Evolutionary conservation across 2,888 invertebrate species (phyloP), one percentile per base, ranked within the genome.

Genomic region (Orchestes rusci): DNA sequence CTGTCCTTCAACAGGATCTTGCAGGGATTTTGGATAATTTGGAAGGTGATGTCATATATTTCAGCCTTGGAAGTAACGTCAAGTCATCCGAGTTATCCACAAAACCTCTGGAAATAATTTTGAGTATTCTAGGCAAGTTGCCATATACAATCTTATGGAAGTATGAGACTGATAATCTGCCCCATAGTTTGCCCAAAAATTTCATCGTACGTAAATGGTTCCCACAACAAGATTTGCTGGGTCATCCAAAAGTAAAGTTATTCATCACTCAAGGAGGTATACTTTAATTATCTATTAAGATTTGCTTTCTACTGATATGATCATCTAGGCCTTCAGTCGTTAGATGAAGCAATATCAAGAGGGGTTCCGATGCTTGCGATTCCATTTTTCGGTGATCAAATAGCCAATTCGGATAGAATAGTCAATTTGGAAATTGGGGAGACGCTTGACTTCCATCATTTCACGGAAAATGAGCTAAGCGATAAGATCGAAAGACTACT

Each of bases 71-170:
- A 1, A 61, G 69, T 1, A 64, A 67, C 37, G 57, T 70, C 4
- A 63, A 64, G 51, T 63, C 64, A 28, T 51, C 57, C 5, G 46
- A 58, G 13, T 45, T 72, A 34, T 56, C 64, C 8, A 45, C 55
- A 18, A 49, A 63, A 5, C 60, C 58, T n/a, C 37, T 60, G 4
- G 48, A 63, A 13, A 56, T 54, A 4, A 54, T 71, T 16, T 18
- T 67, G 3, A 54, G 59, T 15, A 62, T 64, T 3, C 68, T 72
- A 41, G 44, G 63, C 1, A 56, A 63, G 48, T 45, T 71, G n/a
- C 66, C 68, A 2, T 69, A 70, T 47, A 64, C 63, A 38, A 59
- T 72, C 13, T 45, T 72, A 2, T 71, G 70, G 70, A 72, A 71
- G 57, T 69, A 62, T 56, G 70, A 71, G 12, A 56, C 56, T 1